These are phyloP conservation scores for Idris sp. DNA, from an alignment of 1,140 invertebrate species.

Conservation along the genomic window DNA sequence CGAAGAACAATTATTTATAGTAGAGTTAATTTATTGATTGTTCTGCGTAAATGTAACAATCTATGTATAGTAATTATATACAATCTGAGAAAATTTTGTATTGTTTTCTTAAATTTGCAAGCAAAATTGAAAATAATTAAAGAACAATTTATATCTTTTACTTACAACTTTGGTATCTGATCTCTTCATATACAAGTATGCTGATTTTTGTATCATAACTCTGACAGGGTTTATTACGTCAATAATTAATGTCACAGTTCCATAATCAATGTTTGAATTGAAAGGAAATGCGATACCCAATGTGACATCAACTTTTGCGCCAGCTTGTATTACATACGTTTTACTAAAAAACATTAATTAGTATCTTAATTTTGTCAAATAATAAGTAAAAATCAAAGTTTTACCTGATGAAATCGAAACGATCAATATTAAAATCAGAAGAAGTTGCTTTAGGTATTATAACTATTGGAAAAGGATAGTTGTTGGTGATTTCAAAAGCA, in stretches of 20 bases:
- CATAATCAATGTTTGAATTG: constrained; percentile 31
- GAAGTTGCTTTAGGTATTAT: constrained; percentile 41
- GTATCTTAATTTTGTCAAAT: no score
- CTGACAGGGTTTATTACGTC: constrained; percentile 2
- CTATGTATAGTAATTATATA: no score
- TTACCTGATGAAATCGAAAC: no score
- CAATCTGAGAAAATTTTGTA: no score
- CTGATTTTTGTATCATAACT: constrained; percentile 69
- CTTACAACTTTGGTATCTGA: constrained; percentile 53
- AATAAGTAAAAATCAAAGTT: no score
- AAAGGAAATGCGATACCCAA: constrained; percentile 78
- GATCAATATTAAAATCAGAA: constrained; percentile 12
- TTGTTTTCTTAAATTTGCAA: no score
- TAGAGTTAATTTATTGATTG: no score
- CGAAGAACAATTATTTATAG: no score
- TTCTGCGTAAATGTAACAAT: no score
- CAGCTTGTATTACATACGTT: constrained; percentile 70
- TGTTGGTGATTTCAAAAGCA: constrained; percentile 68
- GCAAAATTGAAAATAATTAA: no score
- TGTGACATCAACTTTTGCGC: constrained; percentile 78
- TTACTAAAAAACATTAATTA: constrained; percentile 6
- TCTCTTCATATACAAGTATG: constrained; percentile 74
- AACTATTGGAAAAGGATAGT: constrained; percentile 44
- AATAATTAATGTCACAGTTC: constrained; percentile 77
- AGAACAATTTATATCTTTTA: constrained; percentile 8